These are phyloP conservation scores for Rhinichthys osculus DNA, from an alignment of 2,797 vertebrate genomes.

Conservation along the genomic window DNA sequence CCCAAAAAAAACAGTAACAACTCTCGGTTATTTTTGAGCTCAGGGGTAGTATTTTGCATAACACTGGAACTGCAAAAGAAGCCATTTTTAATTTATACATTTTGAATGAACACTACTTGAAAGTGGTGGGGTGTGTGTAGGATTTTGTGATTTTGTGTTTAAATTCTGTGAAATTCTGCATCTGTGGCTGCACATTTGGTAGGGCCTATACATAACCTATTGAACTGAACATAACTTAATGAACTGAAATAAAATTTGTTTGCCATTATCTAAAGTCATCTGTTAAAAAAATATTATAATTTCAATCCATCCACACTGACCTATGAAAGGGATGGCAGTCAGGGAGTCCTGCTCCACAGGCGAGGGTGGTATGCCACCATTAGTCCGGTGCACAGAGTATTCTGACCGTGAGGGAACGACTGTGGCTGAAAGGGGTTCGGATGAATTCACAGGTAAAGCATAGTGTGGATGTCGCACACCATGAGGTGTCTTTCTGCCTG, in stretches of 20 bases:
- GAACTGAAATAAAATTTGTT: neutral
- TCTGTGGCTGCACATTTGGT: neutral
- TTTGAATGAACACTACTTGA: neutral
- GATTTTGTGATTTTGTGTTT: neutral
- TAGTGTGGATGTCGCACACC: constrained; percentile 77
- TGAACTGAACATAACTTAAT: neutral
- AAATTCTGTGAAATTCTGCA: neutral
- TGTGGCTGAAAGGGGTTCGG: constrained; percentile 54
- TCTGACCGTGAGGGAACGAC: constrained; percentile 44
- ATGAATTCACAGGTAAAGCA: constrained; percentile 73
- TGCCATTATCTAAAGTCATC: neutral
- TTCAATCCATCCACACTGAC: constrained; percentile 77
- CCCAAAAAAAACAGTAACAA: neutral
- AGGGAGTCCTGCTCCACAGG: constrained; percentile 86
- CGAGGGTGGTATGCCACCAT: constrained; percentile 78
- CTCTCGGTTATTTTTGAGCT: neutral
- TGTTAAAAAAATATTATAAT: constrained; percentile 26
- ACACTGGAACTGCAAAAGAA: neutral
- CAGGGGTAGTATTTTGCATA: neutral
- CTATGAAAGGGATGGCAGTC: constrained; percentile 94
- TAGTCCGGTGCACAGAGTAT: constrained; percentile 62
- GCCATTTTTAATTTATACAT: neutral
- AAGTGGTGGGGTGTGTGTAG: neutral
- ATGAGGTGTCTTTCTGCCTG: constrained; percentile 73
- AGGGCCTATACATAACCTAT: neutral